phyloP scores from a whole-genome alignment of 2,888 invertebrate species.

The Nasonia oneida region DNA sequence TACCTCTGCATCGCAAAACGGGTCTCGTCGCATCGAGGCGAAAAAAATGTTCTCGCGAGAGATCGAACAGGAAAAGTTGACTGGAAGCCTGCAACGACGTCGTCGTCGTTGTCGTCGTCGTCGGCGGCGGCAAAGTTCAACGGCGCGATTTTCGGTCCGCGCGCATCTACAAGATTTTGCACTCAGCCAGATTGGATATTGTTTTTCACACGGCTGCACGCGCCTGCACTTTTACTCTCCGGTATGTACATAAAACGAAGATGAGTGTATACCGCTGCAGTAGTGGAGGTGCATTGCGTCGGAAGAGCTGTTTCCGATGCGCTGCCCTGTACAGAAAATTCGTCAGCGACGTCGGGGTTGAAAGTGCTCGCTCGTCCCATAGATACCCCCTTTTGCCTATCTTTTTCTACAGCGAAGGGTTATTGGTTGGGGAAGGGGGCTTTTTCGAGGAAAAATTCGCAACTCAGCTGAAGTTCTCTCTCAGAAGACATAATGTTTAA shows the following conservation, averaged over 20 bases:
- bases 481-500: too few relatives aligned
- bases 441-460: too few relatives aligned
- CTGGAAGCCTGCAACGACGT: not conserved
- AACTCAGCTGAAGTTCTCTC: too few relatives aligned
- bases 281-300: not conserved
- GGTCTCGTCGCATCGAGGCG: not conserved
- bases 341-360: not conserved
- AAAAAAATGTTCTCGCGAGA: not conserved
- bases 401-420: not conserved
- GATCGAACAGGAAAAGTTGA: constrained; percentile 38
- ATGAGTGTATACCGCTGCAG: constrained; percentile 19
- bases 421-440: too few relatives aligned
- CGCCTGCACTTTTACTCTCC: not conserved
- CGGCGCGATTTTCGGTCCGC: constrained; percentile 17
- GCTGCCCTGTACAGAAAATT: not conserved
- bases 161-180: constrained; percentile 51
- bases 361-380: not conserved
- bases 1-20: not conserved
- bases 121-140: constrained; percentile 11
- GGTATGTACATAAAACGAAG: not conserved
- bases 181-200: constrained; percentile 53
- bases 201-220: constrained; percentile 33
- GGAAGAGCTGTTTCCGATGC: constrained; percentile 9
- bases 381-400: not conserved
- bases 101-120: not conserved